Base-by-base conservation (phyloP, 2,113 vertebrate genomes). In the Zosterops hypoxanthus region DNA sequence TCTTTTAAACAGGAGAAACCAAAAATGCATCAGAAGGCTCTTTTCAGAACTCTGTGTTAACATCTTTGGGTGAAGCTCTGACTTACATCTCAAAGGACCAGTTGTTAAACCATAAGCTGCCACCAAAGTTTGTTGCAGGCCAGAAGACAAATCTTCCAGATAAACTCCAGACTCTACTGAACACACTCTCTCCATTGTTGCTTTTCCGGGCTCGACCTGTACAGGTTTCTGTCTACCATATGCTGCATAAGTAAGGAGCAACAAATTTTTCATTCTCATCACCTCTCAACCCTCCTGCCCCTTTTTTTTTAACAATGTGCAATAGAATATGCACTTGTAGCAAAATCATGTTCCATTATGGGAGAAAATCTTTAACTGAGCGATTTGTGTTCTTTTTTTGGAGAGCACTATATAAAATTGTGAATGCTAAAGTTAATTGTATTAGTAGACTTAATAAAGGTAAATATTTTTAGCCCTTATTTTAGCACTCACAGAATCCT, bases 81-180 rank as follows among this genome's bases (percentile, higher is more conserved):
- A 98, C 97, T 2, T 98, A 98, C 44, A 97, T 98, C 72, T 99
- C 99, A 0, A 97, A 98, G 95, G 98, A 98, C 60, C 98, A 99
- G 84, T 96, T 99, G 11, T 95, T 97, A 80, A 97, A 98, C 86
- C 99, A 99, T 90, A 98, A 97, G n/a, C 98, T 99, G 73, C 98
- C 98, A 44, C 96, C 98, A 0, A 98, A 97, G 80, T 98, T 99
- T 96, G 96, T 99, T 71, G 98, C 98, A 42, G 98, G 98, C 95
- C 99, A 99, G 94, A 99, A 98, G 81, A 99, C 98, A 39, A 98
- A 98, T 97, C 98, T 99, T 69, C 98, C 99, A 9, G 98, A 98
- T 57, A 85, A 98, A 34, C 97, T 99, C 17, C 99, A 99, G 97
- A 99, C 99, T 17, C 97, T 99, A 24, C 97, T 99, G 71, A 99